These are phyloP conservation scores for Sialia sialis DNA, from an alignment of 2,113 vertebrate species.

Conservation along the genomic window DNA sequence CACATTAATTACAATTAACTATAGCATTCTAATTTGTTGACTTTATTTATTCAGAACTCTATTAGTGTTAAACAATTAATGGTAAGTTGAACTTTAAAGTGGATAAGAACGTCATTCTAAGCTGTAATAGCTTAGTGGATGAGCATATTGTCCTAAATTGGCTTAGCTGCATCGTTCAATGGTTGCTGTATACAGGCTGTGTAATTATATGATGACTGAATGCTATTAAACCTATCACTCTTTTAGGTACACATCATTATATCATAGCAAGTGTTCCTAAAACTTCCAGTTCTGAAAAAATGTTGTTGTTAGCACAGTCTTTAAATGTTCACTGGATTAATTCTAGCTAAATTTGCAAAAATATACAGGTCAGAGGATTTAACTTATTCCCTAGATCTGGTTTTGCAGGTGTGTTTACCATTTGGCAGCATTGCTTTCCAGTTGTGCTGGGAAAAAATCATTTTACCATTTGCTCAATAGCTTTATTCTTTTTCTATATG, in stretches of 20 bases:
- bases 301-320: not conserved
- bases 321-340: not conserved
- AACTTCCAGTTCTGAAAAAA: not conserved
- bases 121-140: constrained; percentile 39
- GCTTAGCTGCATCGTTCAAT: constrained; percentile 31
- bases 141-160: constrained; percentile 54
- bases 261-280: not conserved
- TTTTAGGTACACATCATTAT: not conserved
- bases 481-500: not conserved
- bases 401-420: not conserved
- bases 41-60: constrained; percentile 44
- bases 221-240: not conserved
- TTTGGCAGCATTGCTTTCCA: not conserved
- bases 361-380: not conserved
- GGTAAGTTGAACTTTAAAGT: constrained; percentile 44
- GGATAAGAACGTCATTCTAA: constrained; percentile 36
- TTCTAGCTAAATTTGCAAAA: not conserved
- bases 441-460: not conserved
- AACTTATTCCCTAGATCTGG: not conserved
- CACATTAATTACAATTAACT: constrained; percentile 49
- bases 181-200: not conserved
- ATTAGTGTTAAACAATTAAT: constrained; percentile 51
- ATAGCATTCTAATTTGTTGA: constrained; percentile 34
- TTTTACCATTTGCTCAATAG: not conserved
- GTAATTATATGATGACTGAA: constrained; percentile 1